Base-by-base conservation (phyloP, 2,797 vertebrate genomes). In the Chelon auratus region DNA sequence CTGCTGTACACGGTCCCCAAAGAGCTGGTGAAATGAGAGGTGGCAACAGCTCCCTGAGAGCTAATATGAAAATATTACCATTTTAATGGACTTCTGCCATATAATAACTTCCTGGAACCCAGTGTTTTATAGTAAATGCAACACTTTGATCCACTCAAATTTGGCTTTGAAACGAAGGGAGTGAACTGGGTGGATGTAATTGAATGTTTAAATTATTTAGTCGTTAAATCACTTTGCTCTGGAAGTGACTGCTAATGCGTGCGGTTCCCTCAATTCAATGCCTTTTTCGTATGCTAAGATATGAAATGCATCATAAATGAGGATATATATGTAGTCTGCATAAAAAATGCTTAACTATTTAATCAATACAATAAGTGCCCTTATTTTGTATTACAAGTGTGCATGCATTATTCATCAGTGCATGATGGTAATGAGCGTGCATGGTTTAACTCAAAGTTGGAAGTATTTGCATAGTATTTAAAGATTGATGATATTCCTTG, bases 221-320 rank as follows among this genome's bases (percentile, higher is more conserved):
- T 45, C 42, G 37, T 87, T 86, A 84, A 84, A 91, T 93, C 80
- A 75, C 39, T 61, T 40, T 55, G 10, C 68, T 82, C 71, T 68
- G 75, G 62, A 88, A 80, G 57, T 62, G 67, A 78, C 61, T 66
- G 22, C 43, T 62, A 80, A 74, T 69, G 43, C 45, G 72, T 72
- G 68, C 68, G 62, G 55, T 15, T 0, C 57, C 58, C 80, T 59
- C 56, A 43, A 81, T 24, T 62, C 26, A 18, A 56, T 86, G 79
- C 72, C 80, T 82, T 91, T 89, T 87, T 59, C 70, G 76, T 83
- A 85, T 89, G 87, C 89, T 81, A 87, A 90, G 69, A 83, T 81
- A 85, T 87, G 78, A 81, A 73, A 92, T 90, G 88, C 77, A 88
- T 64, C 75, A 66, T 71, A 67, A 81, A 83, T 70, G 51, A 45